Evolutionary conservation across 1,140 invertebrate species (phyloP), one percentile per base, ranked within the genome.

Genomic region (Leptinotarsa texana): DNA sequence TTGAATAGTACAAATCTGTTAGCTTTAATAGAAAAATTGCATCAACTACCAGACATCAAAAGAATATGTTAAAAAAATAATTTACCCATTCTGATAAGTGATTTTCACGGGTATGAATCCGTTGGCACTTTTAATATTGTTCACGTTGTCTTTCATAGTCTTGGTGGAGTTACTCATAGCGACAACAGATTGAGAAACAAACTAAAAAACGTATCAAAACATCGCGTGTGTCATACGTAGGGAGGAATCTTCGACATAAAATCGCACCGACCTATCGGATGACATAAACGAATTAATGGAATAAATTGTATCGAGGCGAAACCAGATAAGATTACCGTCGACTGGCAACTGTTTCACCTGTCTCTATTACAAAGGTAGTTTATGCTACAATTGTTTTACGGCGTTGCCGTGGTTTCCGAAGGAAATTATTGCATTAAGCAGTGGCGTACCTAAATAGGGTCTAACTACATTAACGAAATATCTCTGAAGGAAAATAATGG

Each of bases 101-200:
- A 75, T 47, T 63, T 61, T 61, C 5, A 75, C 68, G 42, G 74
- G 74, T 33, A 75, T 51, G 21, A 42, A 65, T 70, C 74, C 74
- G 70, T 71, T 75, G 27, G 18, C 62, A 71, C 74, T 75, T 71
- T 75, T 75, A 21, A 75, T 33, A 71, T 48, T 71, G 61, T 75
- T 75, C 21, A 75, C 49, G 42, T 48, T 75, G 24, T 75, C 74
- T 63, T 75, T 75, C 68, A 75, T 75, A 6, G 49, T 42, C 62
- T 75, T 75, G 11, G 42, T 24, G 3, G 74, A 75, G 21, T 65
- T 49, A 71, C 27, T 75, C 74, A 75, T 75, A 47, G 33, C 51
- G 65, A 73, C 63, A 62, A 42, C 33, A 42, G 33, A 42, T 42
- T 67, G n/a, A 22, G 24, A 67, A n/a, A 22, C 3, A 27, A 42